Base-by-base conservation (phyloP, 2,888 invertebrate genomes). In the Stenodera caucasica region DNA sequence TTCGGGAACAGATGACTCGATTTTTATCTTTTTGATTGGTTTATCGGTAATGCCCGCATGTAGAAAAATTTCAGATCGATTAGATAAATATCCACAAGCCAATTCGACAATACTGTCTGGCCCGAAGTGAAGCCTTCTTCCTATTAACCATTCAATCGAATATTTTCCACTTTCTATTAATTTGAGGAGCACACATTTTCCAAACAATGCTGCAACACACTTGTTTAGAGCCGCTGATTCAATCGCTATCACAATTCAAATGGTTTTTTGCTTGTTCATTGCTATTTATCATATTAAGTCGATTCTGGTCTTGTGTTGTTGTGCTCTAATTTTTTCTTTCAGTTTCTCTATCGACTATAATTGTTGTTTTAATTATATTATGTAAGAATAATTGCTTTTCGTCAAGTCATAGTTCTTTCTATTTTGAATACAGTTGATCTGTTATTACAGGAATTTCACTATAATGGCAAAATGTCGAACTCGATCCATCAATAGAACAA, bases 401-500 rank as follows among this genome's bases (percentile, higher is more conserved):
- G 45, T 45, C 45, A 3, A 45, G 45, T 45, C 45, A 45, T 45
- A 45, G 6, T 21, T 23, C 21, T 45, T 12, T 45, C 45, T 23
- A 12, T 45, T 18, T 66, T 68, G 60, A 66, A 67, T 66, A 68
- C 58, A 68, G 60, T 60, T 63, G 69, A 68, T 68, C 53, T 32
- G 45, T 53, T 58, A 53, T 58, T 58, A 49, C 30, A 14, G 54
- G 60, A 53, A 57, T 56, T 60, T 60, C 45, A 45, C 21, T 45
- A n/a, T 12, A n/a, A 55, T 52, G 29, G 18, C 49, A 55, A 57
- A 61, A 61, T 61, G 57, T 55, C 61, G 58, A 45, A 45, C 18
- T 45, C 45, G 30, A 57, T 51, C 33, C 40, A 45, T 61, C 55
- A 55, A 58, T 61, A 55, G 61, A 49, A 45, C 32, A 55, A 29